Percentiles rank a stretch among this genome's conserved stretches.
Conservation (phyloP, 2,888 invertebrate species). For the Torymus tubicola region DNA sequence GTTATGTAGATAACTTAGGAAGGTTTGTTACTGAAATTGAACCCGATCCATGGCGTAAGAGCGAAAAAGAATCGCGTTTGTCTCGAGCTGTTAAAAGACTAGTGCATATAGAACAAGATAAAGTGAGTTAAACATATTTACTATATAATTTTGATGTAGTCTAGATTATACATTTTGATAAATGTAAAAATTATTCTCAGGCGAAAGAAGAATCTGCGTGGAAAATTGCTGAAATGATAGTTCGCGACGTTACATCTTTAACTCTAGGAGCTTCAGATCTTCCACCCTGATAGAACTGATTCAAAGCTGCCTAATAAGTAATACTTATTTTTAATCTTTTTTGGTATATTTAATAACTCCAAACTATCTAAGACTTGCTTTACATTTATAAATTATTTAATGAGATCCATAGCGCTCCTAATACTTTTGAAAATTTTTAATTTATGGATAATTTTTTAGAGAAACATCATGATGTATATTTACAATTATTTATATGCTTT, state of each 20-base stretch:
- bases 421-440: conserved; percentile 38
- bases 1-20: conserved; percentile 91
- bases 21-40: conserved; percentile 95
- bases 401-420: conserved; percentile 9
- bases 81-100: conserved; percentile 85
- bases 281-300: conserved; percentile 67
- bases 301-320: conserved; percentile 36
- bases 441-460: conserved; percentile 5
- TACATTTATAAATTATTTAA: conserved; percentile 35
- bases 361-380: conserved; percentile 21
- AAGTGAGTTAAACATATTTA: conserved; percentile 75
- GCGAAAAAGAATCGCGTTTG: conserved; percentile 77
- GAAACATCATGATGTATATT: conserved; percentile 20
- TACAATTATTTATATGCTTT: conserved; percentile 22
- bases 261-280: conserved; percentile 80
- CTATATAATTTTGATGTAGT: conserved; percentile 2
- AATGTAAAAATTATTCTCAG: conserved; percentile 64
- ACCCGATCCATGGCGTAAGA: conserved; percentile 82
- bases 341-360: conserved; percentile 13
- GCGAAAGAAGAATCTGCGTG: conserved; percentile 97
- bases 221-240: conserved; percentile 98
- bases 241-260: conserved; percentile 94
- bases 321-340: conserved; percentile 29
- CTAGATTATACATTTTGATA: neutral
- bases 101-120: conserved; percentile 89